phyloP scores from a whole-genome alignment of 2,797 vertebrate genomes.

The Pteropus rufus region DNA sequence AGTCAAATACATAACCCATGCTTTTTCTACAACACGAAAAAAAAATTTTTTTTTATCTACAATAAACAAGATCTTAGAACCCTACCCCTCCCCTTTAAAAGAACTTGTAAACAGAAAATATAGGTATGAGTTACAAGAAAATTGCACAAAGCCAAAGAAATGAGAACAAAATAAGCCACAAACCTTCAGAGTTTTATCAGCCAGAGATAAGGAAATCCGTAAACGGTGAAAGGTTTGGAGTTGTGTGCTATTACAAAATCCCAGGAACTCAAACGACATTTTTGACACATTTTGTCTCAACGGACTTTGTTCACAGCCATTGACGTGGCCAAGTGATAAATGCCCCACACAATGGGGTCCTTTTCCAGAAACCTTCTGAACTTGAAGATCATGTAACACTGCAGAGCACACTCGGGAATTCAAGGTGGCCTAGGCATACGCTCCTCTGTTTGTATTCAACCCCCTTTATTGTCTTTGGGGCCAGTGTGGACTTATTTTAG shows the following conservation, averaged over 20 bases:
- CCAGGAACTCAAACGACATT: constrained; percentile 44
- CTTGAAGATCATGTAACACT: not conserved
- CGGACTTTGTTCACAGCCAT: not conserved
- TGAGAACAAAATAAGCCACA: constrained; percentile 63
- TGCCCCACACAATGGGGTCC: not conserved
- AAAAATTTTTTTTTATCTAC: constrained; percentile 81
- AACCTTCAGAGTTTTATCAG: constrained; percentile 48
- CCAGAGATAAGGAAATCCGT: constrained; percentile 51
- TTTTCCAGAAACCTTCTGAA: not conserved
- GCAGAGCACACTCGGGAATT: not conserved
- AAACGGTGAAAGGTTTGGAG: constrained; percentile 43
- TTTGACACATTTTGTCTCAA: constrained; percentile 2
- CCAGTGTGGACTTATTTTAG: not conserved
- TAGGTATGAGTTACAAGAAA: constrained; percentile 35
- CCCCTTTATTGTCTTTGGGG: not conserved
- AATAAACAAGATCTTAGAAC: constrained; percentile 81
- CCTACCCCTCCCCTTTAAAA: constrained; percentile 68
- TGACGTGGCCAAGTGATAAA: constrained; percentile 1
- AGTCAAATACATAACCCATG: constrained; percentile 81
- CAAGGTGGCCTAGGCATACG: not conserved
- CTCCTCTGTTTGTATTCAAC: not conserved
- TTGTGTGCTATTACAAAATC: constrained; percentile 33
- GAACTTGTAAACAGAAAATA: constrained; percentile 83
- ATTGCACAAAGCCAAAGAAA: constrained; percentile 67
- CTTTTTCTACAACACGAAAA: constrained; percentile 84